Conservation (phyloP, 1,140 invertebrate genomes). For the Drosophila sproati region DNA sequence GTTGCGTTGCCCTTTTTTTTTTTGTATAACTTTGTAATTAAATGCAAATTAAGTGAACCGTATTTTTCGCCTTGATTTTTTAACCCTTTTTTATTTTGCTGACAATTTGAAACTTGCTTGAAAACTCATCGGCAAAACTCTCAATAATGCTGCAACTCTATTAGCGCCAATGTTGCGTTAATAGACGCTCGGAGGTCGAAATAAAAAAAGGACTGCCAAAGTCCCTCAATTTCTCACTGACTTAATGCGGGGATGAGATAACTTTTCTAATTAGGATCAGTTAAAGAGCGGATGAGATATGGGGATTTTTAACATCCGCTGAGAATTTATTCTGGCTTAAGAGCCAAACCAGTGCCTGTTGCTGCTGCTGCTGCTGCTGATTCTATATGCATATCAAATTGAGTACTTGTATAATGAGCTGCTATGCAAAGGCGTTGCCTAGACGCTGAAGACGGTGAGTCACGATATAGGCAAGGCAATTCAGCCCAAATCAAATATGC, state of each 20-base stretch:
- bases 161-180: constrained; percentile 70
- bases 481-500: constrained; percentile 62
- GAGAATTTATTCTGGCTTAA: constrained; percentile 3
- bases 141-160: constrained; percentile 60
- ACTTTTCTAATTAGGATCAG: constrained; percentile 77
- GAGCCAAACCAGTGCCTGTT: constrained; percentile 9
- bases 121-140: constrained; percentile 63
- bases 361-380: neutral
- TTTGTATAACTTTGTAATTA: constrained; percentile 72
- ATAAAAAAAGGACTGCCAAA: constrained; percentile 27
- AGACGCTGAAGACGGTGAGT: neutral
- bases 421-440: constrained; percentile 42
- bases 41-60: constrained; percentile 77
- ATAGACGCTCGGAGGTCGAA: constrained; percentile 24
- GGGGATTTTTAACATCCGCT: constrained; percentile 9
- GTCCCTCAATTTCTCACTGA: neutral
- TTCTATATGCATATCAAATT: constrained; percentile 62
- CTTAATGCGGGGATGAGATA: constrained; percentile 48
- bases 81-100: constrained; percentile 47
- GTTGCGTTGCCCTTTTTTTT: constrained; percentile 14
- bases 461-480: constrained; percentile 33
- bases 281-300: constrained; percentile 8
- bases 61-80: constrained; percentile 63
- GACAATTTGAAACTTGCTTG: constrained; percentile 68
- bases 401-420: constrained; percentile 40